Base-by-base conservation (phyloP, 2,888 invertebrate species). In the Onthophagus sagittarius region DNA sequence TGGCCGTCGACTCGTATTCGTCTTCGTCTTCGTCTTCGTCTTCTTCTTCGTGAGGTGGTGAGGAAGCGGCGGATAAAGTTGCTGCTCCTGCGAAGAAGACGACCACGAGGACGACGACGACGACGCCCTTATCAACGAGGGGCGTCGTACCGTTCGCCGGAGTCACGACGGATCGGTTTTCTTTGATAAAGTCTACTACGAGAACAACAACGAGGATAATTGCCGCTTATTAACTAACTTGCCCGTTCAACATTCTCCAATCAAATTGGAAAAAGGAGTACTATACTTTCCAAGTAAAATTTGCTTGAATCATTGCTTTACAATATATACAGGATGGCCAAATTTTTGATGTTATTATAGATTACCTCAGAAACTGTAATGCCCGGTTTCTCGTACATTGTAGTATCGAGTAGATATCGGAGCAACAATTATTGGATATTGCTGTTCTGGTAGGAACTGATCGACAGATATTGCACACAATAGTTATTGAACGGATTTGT, bases 61-160 rank as follows among this genome's bases (percentile, higher is more conserved):
- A 15, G 14, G 14, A 15, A 7, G 63, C 15, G 63, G 15, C 15
- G 13, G 13, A 62, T 13, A 13, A 13, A 62, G 62, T 23, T 62
- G 72, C 65, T 63, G 74, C 69, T n/a, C n/a, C n/a, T 73, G 65
- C 71, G 67, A 23, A 23, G 23, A 23, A 23, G 23, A 67, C 62
- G 71, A 72, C 72, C 63, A 69, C 72, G 65, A 72, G 69, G 63
- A 72, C 72, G 69, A 69, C 72, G 65, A 72, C 72, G 63, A 39
- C 65, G 63, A 71, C 65, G 67, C 32, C 6, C 39, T 53, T 53
- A 53, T 53, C 39, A 53, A 2, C 39, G 6, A 53, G 39, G 39
- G 39, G 39, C 39, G 39, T 53, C 39, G 5, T 11, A 53, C 9
- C 39, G 5, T 11, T 53, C 39, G 39, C 39, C 5, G 39, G 9